phyloP scores from a whole-genome alignment of 2,113 vertebrate genomes.

The Melozone crissalis region DNA sequence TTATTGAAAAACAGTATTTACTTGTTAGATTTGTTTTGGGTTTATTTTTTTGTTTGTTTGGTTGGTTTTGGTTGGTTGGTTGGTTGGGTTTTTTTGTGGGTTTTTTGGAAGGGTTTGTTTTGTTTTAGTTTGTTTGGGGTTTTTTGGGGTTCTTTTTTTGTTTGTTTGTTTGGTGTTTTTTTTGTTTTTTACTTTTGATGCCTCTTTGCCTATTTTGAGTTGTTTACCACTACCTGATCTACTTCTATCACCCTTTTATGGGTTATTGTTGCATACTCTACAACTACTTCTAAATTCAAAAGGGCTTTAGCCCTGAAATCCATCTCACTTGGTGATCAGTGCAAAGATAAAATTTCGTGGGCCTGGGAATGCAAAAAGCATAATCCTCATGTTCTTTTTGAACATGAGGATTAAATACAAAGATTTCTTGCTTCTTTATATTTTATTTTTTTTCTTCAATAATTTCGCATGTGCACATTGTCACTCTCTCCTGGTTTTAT shows the following conservation, averaged over 20 bases:
- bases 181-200: background rate
- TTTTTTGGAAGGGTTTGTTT: background rate
- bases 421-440: background rate
- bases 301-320: background rate
- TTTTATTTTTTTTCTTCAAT: background rate
- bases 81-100: background rate
- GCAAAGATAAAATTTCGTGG: background rate
- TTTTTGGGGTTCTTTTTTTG: background rate
- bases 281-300: background rate
- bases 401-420: background rate
- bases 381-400: background rate
- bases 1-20: background rate
- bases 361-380: background rate
- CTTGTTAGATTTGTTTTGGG: background rate
- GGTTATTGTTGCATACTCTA: background rate
- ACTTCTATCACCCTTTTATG: background rate
- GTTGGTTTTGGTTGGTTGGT: background rate
- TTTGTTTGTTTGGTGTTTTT: background rate
- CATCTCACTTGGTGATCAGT: background rate
- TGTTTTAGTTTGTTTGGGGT: no score
- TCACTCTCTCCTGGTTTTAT: background rate
- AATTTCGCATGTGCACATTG: background rate
- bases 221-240: background rate
- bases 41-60: no score
- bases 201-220: background rate